Conservation (phyloP, 2,113 vertebrate species). For the Megaptera novaeangliae region DNA sequence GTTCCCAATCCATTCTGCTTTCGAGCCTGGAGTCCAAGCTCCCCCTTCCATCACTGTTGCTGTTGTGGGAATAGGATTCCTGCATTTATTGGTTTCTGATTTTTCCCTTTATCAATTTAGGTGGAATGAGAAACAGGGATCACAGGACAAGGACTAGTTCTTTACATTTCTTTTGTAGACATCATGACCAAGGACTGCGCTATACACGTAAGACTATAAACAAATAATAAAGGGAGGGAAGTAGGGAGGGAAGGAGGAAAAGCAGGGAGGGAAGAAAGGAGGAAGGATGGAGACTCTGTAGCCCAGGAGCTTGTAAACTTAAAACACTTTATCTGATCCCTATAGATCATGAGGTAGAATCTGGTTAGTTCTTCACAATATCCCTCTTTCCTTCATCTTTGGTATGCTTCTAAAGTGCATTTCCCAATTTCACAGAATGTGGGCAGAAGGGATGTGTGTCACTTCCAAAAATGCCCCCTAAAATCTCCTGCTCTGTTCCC, state of each 20-base stretch:
- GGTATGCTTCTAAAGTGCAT: neutral
- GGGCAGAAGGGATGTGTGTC: neutral
- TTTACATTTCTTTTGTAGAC: neutral
- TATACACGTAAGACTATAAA: neutral
- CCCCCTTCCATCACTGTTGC: neutral
- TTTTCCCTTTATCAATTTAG: neutral
- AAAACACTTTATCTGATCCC: neutral
- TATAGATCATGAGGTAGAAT: neutral
- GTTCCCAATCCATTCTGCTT: constrained; percentile 11
- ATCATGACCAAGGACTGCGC: neutral
- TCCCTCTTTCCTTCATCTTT: neutral
- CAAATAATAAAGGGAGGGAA: neutral
- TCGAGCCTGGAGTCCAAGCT: neutral
- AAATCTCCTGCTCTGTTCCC: neutral
- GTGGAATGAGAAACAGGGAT: neutral
- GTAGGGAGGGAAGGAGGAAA: fast-evolving
- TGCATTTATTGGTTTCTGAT: neutral
- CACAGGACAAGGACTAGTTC: neutral
- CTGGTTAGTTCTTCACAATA: neutral
- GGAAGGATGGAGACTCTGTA: neutral
- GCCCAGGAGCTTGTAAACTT: neutral
- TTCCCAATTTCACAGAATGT: neutral
- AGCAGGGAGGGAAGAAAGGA: fast-evolving
- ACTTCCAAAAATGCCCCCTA: neutral
- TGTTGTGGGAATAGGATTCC: neutral